Conservation (phyloP, 2,113 vertebrate species). For the Psittacara wagleri region DNA sequence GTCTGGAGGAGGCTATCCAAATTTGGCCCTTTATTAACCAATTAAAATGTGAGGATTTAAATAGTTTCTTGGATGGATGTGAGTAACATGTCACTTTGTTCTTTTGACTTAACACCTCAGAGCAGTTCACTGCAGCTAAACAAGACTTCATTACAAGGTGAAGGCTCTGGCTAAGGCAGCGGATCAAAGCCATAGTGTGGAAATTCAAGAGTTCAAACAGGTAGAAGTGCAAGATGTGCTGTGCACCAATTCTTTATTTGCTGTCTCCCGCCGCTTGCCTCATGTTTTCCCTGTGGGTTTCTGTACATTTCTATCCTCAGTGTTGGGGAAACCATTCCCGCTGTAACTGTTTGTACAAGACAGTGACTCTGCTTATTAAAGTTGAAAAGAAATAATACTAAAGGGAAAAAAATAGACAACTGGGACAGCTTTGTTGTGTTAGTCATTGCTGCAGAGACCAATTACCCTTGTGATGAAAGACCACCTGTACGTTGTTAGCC, state of each 20-base stretch:
- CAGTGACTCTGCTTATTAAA: background rate
- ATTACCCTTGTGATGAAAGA: constrained; percentile 20
- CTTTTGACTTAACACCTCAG: constrained; percentile 5
- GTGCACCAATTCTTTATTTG: background rate
- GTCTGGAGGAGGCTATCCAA: background rate
- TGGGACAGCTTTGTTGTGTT: background rate
- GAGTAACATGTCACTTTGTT: background rate
- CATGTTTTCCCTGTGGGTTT: background rate
- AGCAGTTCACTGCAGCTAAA: background rate
- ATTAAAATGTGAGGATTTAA: constrained; percentile 12
- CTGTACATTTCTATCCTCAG: background rate
- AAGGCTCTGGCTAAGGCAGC: background rate
- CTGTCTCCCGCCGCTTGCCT: background rate
- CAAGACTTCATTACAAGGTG: background rate
- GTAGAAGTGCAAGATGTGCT: background rate
- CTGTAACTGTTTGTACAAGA: background rate
- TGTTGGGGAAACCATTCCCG: background rate
- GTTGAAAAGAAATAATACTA: background rate
- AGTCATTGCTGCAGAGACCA: background rate
- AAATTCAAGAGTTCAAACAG: background rate
- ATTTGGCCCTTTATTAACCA: constrained; percentile 21
- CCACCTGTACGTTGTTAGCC: constrained; percentile 31
- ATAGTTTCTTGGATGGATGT: background rate
- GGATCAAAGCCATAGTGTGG: background rate
- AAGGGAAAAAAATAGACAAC: background rate